Evolutionary conservation across 1,140 invertebrate genomes (phyloP), one percentile per base, ranked within the genome.

Genomic region (Melitaea cinxia): DNA sequence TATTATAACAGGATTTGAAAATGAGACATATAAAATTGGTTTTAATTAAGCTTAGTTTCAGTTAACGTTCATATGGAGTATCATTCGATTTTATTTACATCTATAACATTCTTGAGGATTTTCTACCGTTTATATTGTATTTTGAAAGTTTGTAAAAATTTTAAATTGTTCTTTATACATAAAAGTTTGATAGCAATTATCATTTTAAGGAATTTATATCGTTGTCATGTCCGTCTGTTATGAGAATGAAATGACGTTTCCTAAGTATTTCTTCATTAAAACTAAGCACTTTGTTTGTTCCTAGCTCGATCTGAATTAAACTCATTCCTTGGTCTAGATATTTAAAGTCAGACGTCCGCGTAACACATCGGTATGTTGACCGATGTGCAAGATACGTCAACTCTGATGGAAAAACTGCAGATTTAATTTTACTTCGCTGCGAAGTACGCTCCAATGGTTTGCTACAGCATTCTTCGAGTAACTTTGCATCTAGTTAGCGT

Each of bases 211-310:
- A 23, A 42, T 17, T 17, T 6, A 47, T 47, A 21, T 12, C 6
- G 4, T 0, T 6, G n/a, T 15, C 19, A 45, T 45, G 42, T 47
- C 42, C 21, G 23, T 9, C 42, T 17, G 4, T 47, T 47, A 23
- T 47, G 42, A 47, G 42, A 47, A 47, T 47, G 0, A 17, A 17
- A 42, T 42, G 37, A 42, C 5, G 3, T 39, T 4, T 14, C 4
- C 19, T 26, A 52, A 58, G 49, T 65, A 65, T 65, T 65, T 71
- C 69, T 72, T 72, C 70, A 72, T 72, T 72, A 72, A 62, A 60
- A 15, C 58, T 28, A 55, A 68, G 61, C 50, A 68, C 61, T 62
- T 64, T 72, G 66, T 68, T 68, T 68, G 60, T 64, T 39, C 42
- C 60, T 52, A 24, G 49, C 53, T 52, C 24, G 45, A 52, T 54